Base-by-base conservation (phyloP, 2,888 invertebrate genomes). In the Tethea ocularis region DNA sequence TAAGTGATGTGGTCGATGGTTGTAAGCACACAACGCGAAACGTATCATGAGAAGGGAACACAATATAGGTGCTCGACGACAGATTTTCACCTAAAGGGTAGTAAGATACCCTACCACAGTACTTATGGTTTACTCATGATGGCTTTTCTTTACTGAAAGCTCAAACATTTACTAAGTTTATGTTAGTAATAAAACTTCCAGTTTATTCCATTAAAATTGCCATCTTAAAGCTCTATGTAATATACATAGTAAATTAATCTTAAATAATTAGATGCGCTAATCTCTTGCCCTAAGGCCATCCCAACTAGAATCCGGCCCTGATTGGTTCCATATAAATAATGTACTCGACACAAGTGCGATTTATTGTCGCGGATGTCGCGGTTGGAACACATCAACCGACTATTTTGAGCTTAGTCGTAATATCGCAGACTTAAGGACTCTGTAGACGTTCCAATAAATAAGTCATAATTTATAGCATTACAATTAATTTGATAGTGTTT, bases 361-460 rank as follows among this genome's bases (percentile, higher is more conserved):
- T 76, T 74, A 76, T 71, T 64, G 77, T 63, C 66, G 69, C 66
- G 58, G 63, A 64, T 71, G 75, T 68, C 74, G 68, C 68, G 72
- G 72, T 72, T 68, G 64, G 66, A 59, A 65, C 69, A 72, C 68
- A 68, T 74, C 54, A 33, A 20, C 54, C 61, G 62, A 60, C 72
- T 75, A 72, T 69, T 74, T 74, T 68, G 57, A 63, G 51, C 58
- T 62, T 56, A 57, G 56, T 62, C 66, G 46, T 20, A 46, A 20
- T 15, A 10, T 46, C 10, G 46, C 20, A 46, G 46, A 46, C 46
- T 20, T 46, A 46, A 7, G 46, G 2, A 20, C 17, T 38, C 38
- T 8, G 2, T 46, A 46, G 46, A 46, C 20, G 7, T 10, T n/a
- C 20, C 46, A 7, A 6, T 33, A 0, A 10, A 33, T 33, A 8